Percentiles rank a stretch among this genome's conserved stretches.
Conservation (phyloP, 2,797 vertebrate genomes). For the Arremon aurantiirostris region DNA sequence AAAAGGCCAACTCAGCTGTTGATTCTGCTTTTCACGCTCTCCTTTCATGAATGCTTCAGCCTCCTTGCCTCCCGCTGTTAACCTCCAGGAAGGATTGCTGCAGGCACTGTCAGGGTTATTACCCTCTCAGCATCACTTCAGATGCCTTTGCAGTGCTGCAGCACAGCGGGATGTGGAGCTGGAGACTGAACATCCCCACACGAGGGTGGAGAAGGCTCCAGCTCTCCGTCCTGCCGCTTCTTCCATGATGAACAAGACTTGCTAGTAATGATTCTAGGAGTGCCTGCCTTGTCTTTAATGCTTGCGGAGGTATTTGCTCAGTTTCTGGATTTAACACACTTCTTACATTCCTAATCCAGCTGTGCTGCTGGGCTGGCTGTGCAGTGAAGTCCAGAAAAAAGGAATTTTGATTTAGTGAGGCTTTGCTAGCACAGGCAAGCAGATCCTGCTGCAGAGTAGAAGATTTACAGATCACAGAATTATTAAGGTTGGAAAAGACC, state of each 20-base stretch:
- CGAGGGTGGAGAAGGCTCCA: background rate
- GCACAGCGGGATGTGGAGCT: background rate
- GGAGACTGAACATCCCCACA: fast-evolving
- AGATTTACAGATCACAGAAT: background rate
- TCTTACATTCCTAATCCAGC: background rate
- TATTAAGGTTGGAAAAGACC: background rate
- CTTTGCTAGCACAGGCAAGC: background rate
- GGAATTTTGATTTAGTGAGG: background rate
- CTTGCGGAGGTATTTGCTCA: background rate
- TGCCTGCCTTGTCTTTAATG: background rate
- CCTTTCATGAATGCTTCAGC: background rate
- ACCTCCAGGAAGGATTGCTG: background rate
- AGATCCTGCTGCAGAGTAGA: background rate
- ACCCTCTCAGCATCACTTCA: background rate
- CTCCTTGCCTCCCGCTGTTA: background rate
- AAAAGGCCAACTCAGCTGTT: background rate
- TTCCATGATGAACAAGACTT: fast-evolving
- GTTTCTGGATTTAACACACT: background rate
- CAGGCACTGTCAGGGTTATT: background rate
- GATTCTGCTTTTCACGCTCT: background rate
- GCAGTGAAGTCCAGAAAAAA: background rate
- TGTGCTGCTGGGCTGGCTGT: background rate
- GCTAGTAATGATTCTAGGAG: background rate
- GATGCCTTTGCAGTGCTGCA: background rate
- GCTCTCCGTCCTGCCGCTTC: background rate